Evolutionary conservation across 2,888 invertebrate genomes (phyloP), one percentile per base, ranked within the genome.

Genomic region (Mylabris sibirica): DNA sequence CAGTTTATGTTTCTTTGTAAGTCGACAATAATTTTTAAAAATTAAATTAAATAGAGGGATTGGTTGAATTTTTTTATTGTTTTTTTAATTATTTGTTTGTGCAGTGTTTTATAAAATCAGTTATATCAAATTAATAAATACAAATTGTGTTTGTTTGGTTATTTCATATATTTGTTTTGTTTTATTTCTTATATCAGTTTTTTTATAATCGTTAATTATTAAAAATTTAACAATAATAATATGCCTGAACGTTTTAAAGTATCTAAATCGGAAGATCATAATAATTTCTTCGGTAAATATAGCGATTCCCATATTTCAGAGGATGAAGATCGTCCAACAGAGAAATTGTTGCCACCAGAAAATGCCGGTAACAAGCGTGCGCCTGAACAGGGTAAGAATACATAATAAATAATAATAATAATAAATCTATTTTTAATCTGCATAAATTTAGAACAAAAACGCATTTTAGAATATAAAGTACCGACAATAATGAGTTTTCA

Each of bases 191-290:
- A 41, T 63, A 62, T 59, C 17, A 41, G 3, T 2, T 41, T 41
- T 5, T 67, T 65, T 34, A 68, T 65, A 49, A 53, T 12, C 53
- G 14, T 3, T 35, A 17, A 59, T 30, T 34, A 22, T 57, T 22
- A 41, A 38, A n/a, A 41, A 1, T n/a, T 4, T 14, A 41, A n/a
- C 14, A 49, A 49, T 17, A 17, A 20, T 30, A 49, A 49, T 49
- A 89, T 89, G 89, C 87, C 89, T 71, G 89, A 89, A 82, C 84
- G 89, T 59, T 89, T 89, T 80, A 89, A 88, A 82, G 88, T 89
- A 83, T 88, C 89, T 70, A 88, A 88, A 80, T 87, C 87, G 41
- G 88, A 89, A 75, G 89, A 89, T 76, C 86, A 87, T 44, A 84
- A 87, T 70, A 87, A 87, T 71, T 78, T 79, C 64, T 74, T 71